Base-by-base conservation (phyloP, 2,888 invertebrate genomes). In the Pollenia griseotomentosa region DNA sequence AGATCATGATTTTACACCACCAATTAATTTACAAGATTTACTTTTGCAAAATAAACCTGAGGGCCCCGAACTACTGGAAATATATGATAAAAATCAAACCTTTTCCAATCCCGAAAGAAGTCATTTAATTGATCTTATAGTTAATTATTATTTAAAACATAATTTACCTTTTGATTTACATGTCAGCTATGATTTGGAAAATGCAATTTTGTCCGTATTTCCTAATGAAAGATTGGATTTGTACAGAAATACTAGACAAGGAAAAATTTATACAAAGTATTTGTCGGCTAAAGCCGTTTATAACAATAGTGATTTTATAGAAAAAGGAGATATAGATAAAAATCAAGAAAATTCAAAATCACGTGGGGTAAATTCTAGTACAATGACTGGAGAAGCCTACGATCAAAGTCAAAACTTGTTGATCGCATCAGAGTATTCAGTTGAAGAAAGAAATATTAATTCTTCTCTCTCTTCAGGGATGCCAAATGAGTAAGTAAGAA, bases 31-130 rank as follows among this genome's bases (percentile, higher is more conserved):
- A 23, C 53, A 57, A 19, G 57, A 78, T 59, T 71, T 83, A 12
- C 65, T 83, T 6, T 11, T 42, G 23, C 14, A 78, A 1, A 89
- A 89, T 0, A 9, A 19, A 3, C 59, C 85, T 0, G 91, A 90
- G 53, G 90, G 91, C 0, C 89, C 88, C 11, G 66, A 88, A 2
- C 68, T 91, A 48, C 70, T 77, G 11, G 12, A 70, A 3, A 63
- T 46, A 12, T 83, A 83, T 83, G 9, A 14, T 8, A 33, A 5
- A 70, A 61, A 66, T 40, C 55, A 78, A 7, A 19, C 46, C 3
- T 83, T 83, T 16, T 57, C 51, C 2, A 23, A 12, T 11, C 40
- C 77, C 33, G 78, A 83, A 44, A 40, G 78, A 14, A 63, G 11
- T 19, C 48, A 42, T 71, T 57, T 83, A 19, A 53, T 83, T 11